Evolutionary conservation across 2,888 invertebrate genomes (phyloP), one percentile per base, ranked within the genome.

Genomic region (Drepana falcataria): DNA sequence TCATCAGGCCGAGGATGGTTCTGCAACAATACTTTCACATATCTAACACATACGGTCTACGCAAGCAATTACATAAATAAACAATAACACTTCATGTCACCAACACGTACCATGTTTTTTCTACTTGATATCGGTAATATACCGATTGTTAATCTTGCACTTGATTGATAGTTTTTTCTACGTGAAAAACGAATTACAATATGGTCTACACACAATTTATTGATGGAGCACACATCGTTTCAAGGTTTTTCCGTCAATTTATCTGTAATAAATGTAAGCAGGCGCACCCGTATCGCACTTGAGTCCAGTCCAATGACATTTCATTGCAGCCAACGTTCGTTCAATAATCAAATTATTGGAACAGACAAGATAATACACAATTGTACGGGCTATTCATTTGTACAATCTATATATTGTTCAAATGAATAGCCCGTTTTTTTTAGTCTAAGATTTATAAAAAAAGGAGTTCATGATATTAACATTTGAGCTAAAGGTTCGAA

Each of bases 1-100:
- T 73, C 83, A 58, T 90, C 89, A 66, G 68, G 71, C 58, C 83
- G 79, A 62, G 77, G 67, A 62, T 83, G 79, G 68, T 70, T 88
- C 89, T 90, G 83, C 65, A 84, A 86, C 61, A 61, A 60, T 59
- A 78, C 78, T 81, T 82, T 82, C 79, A 81, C 78, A 76, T 69
- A 72, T 67, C 21, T 21, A 21, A 21, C 66, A 68, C 70, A 61
- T 58, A 63, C 60, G 66, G 40, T 66, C 69, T 68, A 76, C 68
- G 67, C 73, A 74, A 72, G 64, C 67, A 79, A 79, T 81, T 83
- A 84, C 73, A 78, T 81, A 87, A 79, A 85, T 83, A 88, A 86
- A 86, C 82, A 83, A 79, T 74, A 76, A 67, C 64, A 71, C 66
- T 60, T 54, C 53, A 54, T 61, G 66, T 68, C 71, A 69, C 65